Percentiles rank a stretch among this genome's conserved stretches.
phyloP scores from a whole-genome alignment of 2,113 vertebrate genomes.

The Hippocampus mohnikei region DNA sequence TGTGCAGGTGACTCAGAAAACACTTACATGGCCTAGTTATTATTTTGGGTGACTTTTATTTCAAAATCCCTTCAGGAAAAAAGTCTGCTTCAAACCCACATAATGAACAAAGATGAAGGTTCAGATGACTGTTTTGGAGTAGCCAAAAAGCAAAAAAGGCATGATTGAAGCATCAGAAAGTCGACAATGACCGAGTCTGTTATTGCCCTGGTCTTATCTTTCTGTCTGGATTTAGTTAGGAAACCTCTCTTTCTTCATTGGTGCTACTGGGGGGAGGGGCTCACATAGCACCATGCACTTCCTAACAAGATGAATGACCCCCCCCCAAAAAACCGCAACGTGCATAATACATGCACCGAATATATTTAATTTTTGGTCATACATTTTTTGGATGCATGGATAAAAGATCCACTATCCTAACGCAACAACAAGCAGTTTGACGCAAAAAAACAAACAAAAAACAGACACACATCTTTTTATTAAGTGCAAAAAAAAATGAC shows the following conservation, averaged over 20 bases:
- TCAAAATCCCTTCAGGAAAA: not conserved
- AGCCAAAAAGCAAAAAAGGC: not conserved
- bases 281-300: too few relatives aligned
- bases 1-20: slow-evolving; percentile 82
- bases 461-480: too few relatives aligned
- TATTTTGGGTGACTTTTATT: not conserved
- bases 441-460: too few relatives aligned
- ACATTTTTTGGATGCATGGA: too few relatives aligned
- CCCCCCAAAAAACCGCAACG: too few relatives aligned
- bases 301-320: too few relatives aligned
- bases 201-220: slow-evolving; percentile 5
- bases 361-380: too few relatives aligned
- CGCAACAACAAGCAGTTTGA: too few relatives aligned
- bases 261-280: too few relatives aligned
- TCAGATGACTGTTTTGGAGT: not conserved
- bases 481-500: too few relatives aligned
- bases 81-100: not conserved
- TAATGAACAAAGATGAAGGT: not conserved
- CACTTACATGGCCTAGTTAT: not conserved
- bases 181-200: not conserved
- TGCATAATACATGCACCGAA: too few relatives aligned
- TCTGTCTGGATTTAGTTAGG: not conserved
- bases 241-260: slow-evolving; percentile 8
- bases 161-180: not conserved
- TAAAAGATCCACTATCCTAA: too few relatives aligned